Evolutionary conservation across 2,113 vertebrate species (phyloP).

Genomic region (Meleagris gallopavo): DNA sequence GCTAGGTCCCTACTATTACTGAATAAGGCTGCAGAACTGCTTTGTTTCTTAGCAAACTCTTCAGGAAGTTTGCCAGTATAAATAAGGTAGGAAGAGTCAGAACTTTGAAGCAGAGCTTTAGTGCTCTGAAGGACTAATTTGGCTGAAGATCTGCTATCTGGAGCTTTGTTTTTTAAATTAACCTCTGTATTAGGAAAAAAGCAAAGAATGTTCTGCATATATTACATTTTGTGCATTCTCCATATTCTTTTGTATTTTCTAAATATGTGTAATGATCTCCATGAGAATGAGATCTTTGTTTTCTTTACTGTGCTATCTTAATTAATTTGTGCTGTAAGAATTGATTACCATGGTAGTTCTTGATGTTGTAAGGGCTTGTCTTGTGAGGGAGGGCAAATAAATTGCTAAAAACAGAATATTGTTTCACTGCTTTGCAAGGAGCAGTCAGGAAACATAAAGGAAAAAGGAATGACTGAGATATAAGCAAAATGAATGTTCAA

Average conservation of each 20-base stretch:
- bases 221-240: background rate
- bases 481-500: conserved; percentile 33
- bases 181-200: background rate
- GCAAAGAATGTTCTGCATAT: background rate
- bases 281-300: conserved; percentile 12
- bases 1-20: background rate
- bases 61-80: conserved; percentile 37
- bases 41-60: background rate
- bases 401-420: background rate
- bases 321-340: background rate
- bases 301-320: background rate
- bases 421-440: background rate
- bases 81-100: conserved; percentile 25
- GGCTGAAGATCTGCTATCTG: background rate
- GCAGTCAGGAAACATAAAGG: background rate
- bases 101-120: conserved; percentile 20
- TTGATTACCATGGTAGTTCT: background rate
- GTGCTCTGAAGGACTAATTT: background rate
- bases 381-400: background rate
- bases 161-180: conserved; percentile 32
- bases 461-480: conserved; percentile 30
- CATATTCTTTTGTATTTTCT: background rate
- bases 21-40: background rate
- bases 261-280: background rate
- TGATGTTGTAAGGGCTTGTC: background rate